These are phyloP conservation scores for Amblyopsis hoosieri DNA, from an alignment of 2,797 vertebrate genomes.

Conservation along the genomic window DNA sequence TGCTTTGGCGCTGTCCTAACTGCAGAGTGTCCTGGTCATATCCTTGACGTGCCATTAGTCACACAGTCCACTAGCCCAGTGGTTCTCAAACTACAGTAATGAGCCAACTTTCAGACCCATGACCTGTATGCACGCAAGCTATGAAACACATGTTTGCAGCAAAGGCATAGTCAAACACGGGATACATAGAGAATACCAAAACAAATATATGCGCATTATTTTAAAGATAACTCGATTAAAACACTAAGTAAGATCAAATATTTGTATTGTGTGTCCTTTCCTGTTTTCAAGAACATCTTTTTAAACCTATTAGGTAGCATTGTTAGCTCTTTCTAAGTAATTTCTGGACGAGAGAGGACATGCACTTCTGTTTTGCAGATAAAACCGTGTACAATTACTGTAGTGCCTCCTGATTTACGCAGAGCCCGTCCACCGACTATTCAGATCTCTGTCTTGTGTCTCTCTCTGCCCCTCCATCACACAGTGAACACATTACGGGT, in stretches of 20 bases:
- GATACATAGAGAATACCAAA: too few relatives aligned
- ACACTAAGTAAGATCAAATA: too few relatives aligned
- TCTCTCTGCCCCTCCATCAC: slow-evolving; percentile 41
- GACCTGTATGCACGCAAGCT: too few relatives aligned
- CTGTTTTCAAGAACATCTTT: too few relatives aligned
- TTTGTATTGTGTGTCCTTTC: too few relatives aligned
- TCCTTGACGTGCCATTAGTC: slow-evolving; percentile 40
- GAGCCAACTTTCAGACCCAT: too few relatives aligned
- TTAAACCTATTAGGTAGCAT: not conserved
- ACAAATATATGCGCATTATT: too few relatives aligned
- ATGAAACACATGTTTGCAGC: too few relatives aligned
- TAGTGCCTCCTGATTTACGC: slow-evolving; percentile 55
- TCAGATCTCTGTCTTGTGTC: slow-evolving; percentile 45
- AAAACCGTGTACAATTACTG: slow-evolving; percentile 39
- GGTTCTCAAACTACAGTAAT: too few relatives aligned
- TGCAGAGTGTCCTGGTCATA: slow-evolving; percentile 32
- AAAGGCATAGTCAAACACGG: too few relatives aligned
- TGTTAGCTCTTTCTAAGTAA: slow-evolving; percentile 18
- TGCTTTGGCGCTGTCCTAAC: slow-evolving; percentile 30
- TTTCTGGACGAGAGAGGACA: slow-evolving; percentile 39
- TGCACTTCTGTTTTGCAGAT: slow-evolving; percentile 27
- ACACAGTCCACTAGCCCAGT: slow-evolving; percentile 28
- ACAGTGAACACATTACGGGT: slow-evolving; percentile 21
- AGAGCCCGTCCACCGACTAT: slow-evolving; percentile 24
- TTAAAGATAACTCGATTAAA: too few relatives aligned